Evolutionary conservation across 2,888 invertebrate genomes (phyloP).

Genomic region (Meteorus cinctellus): DNA sequence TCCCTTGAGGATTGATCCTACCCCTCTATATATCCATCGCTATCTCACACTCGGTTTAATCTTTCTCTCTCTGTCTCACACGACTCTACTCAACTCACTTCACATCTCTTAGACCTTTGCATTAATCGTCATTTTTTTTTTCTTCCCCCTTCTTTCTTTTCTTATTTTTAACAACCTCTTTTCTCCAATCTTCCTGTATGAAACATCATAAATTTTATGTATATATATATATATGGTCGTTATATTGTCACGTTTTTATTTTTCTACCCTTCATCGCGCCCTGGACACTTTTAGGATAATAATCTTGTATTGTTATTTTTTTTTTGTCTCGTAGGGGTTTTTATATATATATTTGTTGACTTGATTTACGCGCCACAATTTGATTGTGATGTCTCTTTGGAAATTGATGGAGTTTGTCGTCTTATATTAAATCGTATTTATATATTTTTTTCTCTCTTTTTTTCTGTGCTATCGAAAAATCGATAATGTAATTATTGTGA

Average conservation of each 20-base stretch:
- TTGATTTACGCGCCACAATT: background rate
- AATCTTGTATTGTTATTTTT: conserved; percentile 28
- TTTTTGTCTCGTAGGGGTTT: conserved; percentile 4
- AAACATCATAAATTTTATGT: conserved; percentile 21
- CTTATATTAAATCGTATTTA: background rate
- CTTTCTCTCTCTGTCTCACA: background rate
- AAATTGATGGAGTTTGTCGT: background rate
- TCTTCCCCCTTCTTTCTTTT: background rate
- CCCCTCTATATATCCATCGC: conserved; percentile 29
- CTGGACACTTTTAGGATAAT: conserved; percentile 35
- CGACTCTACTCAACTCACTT: conserved; percentile 8
- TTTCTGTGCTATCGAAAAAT: background rate
- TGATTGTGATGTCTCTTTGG: background rate
- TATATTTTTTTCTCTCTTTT: background rate
- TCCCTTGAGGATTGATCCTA: conserved; percentile 56
- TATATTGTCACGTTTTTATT: background rate
- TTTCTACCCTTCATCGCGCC: background rate
- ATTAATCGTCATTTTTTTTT: background rate
- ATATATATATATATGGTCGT: background rate
- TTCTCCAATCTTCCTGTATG: conserved; percentile 9
- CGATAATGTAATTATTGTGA: conserved; percentile 18
- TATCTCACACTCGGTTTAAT: conserved; percentile 34
- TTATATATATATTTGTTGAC: background rate
- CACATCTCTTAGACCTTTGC: conserved; percentile 21
- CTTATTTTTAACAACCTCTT: conserved; percentile 25